These are phyloP conservation scores for Chrysocyon brachyurus DNA, from an alignment of 2,797 vertebrate species.

Conservation along the genomic window DNA sequence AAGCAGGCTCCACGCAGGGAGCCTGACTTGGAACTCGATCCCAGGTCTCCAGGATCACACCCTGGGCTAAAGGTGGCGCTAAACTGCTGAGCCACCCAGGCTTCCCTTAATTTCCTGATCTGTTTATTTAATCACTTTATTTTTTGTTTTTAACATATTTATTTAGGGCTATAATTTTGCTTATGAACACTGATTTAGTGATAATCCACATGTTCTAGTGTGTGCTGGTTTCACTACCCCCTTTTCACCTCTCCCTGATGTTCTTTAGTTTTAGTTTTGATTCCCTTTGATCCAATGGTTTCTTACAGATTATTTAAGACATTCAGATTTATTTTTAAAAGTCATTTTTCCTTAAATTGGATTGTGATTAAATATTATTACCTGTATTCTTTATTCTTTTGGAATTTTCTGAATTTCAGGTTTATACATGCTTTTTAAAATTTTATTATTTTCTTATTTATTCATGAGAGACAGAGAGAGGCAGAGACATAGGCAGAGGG, in stretches of 20 bases:
- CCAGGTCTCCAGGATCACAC: too few species aligned
- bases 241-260: neutral
- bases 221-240: neutral
- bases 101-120: neutral
- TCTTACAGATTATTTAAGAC: neutral
- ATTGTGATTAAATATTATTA: neutral
- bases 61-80: too few species aligned
- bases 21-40: too few species aligned
- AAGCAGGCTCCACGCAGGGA: too few species aligned
- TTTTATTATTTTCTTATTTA: neutral
- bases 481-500: neutral
- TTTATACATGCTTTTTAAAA: neutral
- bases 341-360: neutral
- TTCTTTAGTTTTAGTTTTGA: neutral
- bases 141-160: neutral
- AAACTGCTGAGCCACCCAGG: too few species aligned
- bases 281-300: neutral
- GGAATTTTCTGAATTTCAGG: neutral
- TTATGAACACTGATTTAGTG: neutral
- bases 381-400: neutral
- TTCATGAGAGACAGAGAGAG: neutral
- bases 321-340: neutral
- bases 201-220: neutral
- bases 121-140: neutral
- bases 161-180: neutral